Conservation (phyloP, 2,113 vertebrate species). For the Sitta europaea region DNA sequence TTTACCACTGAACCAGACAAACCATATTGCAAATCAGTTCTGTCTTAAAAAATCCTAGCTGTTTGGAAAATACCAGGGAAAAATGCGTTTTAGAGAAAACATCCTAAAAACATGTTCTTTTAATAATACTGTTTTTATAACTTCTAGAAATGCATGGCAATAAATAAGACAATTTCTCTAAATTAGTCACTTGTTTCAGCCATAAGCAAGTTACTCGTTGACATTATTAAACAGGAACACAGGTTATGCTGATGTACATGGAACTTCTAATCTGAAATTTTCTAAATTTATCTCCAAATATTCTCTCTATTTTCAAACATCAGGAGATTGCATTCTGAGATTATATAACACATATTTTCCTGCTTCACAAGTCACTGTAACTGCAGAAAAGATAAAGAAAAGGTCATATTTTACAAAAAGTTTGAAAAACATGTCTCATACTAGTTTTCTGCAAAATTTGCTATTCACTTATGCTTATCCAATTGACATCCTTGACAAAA, state of each 20-base stretch:
- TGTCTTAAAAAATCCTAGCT: not conserved
- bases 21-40: rapidly evolving
- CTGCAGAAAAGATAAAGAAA: not conserved
- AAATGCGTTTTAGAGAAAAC: slow-evolving; percentile 12
- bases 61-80: slow-evolving; percentile 13
- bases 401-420: not conserved
- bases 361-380: not conserved
- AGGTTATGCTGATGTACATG: not conserved
- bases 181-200: not conserved
- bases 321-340: not conserved
- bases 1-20: not conserved
- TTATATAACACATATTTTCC: not conserved
- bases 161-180: not conserved
- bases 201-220: not conserved
- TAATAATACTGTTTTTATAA: not conserved
- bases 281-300: not conserved
- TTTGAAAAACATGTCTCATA: not conserved
- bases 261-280: not conserved
- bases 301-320: not conserved
- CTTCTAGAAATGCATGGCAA: not conserved
- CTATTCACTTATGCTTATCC: not conserved
- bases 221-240: not conserved
- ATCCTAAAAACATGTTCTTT: not conserved
- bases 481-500: not conserved
- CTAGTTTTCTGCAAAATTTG: not conserved